Evolutionary conservation across 2,888 invertebrate species (phyloP), one percentile per base, ranked within the genome.

Genomic region (Ametastegia equiseti): DNA sequence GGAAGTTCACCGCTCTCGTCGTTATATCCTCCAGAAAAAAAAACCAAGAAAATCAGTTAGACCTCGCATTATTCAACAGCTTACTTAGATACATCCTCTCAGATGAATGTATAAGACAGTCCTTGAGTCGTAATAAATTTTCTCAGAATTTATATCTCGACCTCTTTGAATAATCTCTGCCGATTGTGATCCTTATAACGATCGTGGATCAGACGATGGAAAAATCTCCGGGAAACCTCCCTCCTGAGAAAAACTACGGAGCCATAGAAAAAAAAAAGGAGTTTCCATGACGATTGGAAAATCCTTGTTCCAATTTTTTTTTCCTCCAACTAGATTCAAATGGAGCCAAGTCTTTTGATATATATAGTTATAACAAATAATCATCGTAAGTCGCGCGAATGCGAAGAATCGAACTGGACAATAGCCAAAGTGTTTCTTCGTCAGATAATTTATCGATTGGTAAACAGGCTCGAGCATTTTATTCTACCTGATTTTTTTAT

Each of bases 351-450:
- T n/a, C n/a, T n/a, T n/a, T n/a, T n/a, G n/a, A n/a, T n/a, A n/a
- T n/a, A n/a, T n/a, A n/a, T n/a, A n/a, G n/a, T n/a, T n/a, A n/a
- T n/a, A n/a, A n/a, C n/a, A n/a, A n/a, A n/a, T n/a, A n/a, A n/a
- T n/a, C n/a, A n/a, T n/a, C n/a, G n/a, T n/a, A n/a, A n/a, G n/a
- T n/a, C n/a, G n/a, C n/a, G n/a, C n/a, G n/a, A n/a, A n/a, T n/a
- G n/a, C n/a, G n/a, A n/a, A n/a, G 11, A 33, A 75, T 75, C 39
- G 27, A 75, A 33, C 75, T 75, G 75, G 75, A 75, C 54, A 75
- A 75, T 75, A 36, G 75, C 75, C 75, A 75, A 75, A 23, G 2
- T 11, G 7, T 19, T 23, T 11, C 42, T 69, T 69, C 45, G 54
- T 75, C 19, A n/a, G 36, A 75, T 54, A 36, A 33, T 36, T 75